Base-by-base conservation (phyloP, 2,888 invertebrate genomes). In the Frankliniella fusca region DNA sequence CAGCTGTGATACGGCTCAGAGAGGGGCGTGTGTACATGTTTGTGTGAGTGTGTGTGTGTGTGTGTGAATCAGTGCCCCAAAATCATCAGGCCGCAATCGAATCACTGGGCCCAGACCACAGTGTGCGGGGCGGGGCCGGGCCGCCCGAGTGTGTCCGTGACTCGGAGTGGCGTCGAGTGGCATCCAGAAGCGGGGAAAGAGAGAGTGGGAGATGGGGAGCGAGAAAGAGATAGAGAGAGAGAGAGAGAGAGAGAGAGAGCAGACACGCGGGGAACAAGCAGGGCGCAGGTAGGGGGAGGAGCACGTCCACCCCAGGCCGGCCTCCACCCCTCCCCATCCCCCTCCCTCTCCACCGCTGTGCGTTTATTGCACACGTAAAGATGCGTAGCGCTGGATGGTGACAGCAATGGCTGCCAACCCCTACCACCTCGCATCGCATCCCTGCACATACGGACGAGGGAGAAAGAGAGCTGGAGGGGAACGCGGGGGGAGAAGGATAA, bases 281-380 rank as follows among this genome's bases (percentile, higher is more conserved):
- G 38, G 54, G 54, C 8, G 15, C 2, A 23, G 23, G 70, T 0
- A 23, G 23, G 70, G 23, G 70, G 18, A 54, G 15, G 15, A 54
- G 15, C 54, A 54, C 54, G 15, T 15, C 54, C 54, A 54, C 54
- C 54, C 11, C 54, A 54, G 27, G 27, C 0, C 70, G 27, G 12
- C 10, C 23, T n/a, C 27, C 23, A 11, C 12, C 54, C 54, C 54
- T 9, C 15, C 54, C 54, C 54, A 0, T 1, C 54, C 54, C 38
- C 38, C 38, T 5, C 3, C 38, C 38, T 5, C 27, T n/a, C 15
- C 70, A 12, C 50, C 50, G 12, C 9, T 8, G 70, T 27, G n/a
- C 70, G 70, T 76, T 76, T 76, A 76, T 76, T 76, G 70, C 70
- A 27, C n/a, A 27, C 70, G 70, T 76, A 76, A 76, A 76, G 70